Percentiles rank a stretch among this genome's conserved stretches.
phyloP scores from a whole-genome alignment of 1,140 invertebrate species.

The Papilio glaucus region DNA sequence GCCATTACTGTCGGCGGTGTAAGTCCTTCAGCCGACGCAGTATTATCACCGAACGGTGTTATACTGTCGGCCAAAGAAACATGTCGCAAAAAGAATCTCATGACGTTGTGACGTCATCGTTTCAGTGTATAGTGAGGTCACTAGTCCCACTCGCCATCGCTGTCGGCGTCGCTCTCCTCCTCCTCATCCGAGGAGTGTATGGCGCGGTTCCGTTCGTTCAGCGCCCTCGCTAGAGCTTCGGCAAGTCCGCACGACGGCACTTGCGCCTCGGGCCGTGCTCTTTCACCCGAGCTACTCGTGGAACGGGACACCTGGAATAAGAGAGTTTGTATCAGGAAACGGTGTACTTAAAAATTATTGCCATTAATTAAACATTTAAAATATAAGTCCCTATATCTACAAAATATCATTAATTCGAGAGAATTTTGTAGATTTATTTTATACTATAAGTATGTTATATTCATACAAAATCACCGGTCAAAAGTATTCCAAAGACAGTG shows the following conservation, averaged over 20 bases:
- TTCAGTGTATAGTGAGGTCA: constrained; percentile 46
- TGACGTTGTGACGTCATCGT: not conserved
- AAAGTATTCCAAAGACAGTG: too few relatives aligned
- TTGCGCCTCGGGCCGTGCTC: constrained; percentile 45
- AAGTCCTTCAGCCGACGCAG: not conserved
- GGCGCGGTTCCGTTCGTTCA: constrained; percentile 88
- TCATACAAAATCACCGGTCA: too few relatives aligned
- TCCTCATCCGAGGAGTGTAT: constrained; percentile 88
- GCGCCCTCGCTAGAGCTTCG: constrained; percentile 89
- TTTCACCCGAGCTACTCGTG: constrained; percentile 40
- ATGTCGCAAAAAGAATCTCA: not conserved
- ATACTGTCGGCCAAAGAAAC: not conserved
- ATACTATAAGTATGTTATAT: too few relatives aligned
- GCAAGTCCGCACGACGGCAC: constrained; percentile 86
- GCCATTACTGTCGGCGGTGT: not conserved
- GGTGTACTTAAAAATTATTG: too few relatives aligned
- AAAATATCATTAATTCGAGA: too few relatives aligned
- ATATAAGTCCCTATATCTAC: too few relatives aligned
- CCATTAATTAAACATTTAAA: too few relatives aligned
- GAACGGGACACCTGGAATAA: constrained; percentile 48
- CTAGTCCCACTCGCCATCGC: constrained; percentile 89
- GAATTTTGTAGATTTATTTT: too few relatives aligned
- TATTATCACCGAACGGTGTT: not conserved
- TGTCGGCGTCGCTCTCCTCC: constrained; percentile 84
- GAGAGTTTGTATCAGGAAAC: not conserved